Conservation (phyloP, 2,888 invertebrate genomes). For the Aleiodes alternator region DNA sequence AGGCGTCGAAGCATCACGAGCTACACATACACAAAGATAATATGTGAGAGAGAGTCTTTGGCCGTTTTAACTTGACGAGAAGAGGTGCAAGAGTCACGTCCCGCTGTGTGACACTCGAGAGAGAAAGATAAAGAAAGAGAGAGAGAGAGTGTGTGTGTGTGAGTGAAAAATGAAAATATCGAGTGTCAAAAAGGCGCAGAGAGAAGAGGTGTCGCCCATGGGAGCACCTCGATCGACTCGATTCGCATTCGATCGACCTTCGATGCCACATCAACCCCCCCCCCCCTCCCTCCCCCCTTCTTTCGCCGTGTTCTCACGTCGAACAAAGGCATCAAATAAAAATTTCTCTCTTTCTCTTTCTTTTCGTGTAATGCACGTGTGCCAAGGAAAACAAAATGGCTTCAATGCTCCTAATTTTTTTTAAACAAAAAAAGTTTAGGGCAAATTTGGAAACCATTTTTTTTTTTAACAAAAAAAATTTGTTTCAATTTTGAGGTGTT, state of each 20-base stretch:
- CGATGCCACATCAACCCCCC: slow-evolving; percentile 46
- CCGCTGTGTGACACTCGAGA: slow-evolving; percentile 25
- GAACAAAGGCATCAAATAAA: slow-evolving; percentile 65
- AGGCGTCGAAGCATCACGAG: slow-evolving; percentile 29
- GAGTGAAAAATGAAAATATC: slow-evolving; percentile 51
- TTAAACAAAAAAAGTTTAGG: neutral
- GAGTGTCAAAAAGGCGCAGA: slow-evolving; percentile 54
- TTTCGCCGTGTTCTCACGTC: slow-evolving; percentile 69
- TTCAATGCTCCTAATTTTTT: neutral
- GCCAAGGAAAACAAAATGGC: slow-evolving; percentile 12
- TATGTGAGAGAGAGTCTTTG: slow-evolving; percentile 43
- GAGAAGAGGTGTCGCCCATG: slow-evolving; percentile 19
- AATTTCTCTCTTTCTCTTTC: slow-evolving; percentile 50
- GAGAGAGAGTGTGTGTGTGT: neutral
- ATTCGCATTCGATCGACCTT: slow-evolving; percentile 56
- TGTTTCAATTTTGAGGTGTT: too few relatives aligned
- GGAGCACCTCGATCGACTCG: slow-evolving; percentile 61
- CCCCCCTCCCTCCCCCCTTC: slow-evolving; percentile 54
- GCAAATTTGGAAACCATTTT: neutral
- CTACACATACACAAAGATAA: slow-evolving; percentile 6
- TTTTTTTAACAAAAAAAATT: too few relatives aligned
- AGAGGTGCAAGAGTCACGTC: slow-evolving; percentile 33
- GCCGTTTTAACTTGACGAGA: slow-evolving; percentile 47
- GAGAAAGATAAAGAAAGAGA: slow-evolving; percentile 4
- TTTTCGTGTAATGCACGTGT: slow-evolving; percentile 24